Evolutionary conservation across 2,797 vertebrate species (phyloP), one percentile per base, ranked within the genome.

Genomic region (Lycodopsis pacificus): DNA sequence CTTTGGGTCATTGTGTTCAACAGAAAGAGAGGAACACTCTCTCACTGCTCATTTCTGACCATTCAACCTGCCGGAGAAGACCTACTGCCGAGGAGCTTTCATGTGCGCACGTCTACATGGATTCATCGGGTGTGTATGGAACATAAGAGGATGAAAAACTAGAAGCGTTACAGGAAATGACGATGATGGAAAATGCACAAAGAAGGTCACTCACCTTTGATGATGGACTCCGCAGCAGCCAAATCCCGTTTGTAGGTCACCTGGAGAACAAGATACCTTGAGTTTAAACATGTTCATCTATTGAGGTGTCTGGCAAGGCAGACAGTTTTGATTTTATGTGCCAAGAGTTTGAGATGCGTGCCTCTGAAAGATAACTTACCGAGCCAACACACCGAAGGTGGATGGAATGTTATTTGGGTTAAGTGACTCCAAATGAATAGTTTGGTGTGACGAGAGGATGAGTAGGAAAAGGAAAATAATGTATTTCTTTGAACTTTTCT

Each of bases 191-290:
- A 32, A 48, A 56, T 22, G 36, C 17, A 53, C 44, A 57, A 36
- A 71, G 66, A 93, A 22, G 72, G 59, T 11, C 89, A 82, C 78
- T 86, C 96, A 99, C 98, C 98, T 95, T 97, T 99, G 93, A 99
- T 94, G 84, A 99, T 94, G 1, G 96, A 97, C 91, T 99, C 98
- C 58, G 97, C 97, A 69, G 98, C 97, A 90, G 96, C 97, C 87
- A 99, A 90, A 93, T 99, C 98, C 80, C 95, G 83, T 88, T 95
- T 99, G 95, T 99, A 99, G 84, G 98, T 99, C 87, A 99, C 97
- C 98, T 99, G 85, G 83, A 90, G 89, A 92, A 90, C 91, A 95
- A 88, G 77, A 86, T 73, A 82, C 87, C 6, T 13, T 3, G 1
- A 5, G 0, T 44, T 54, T 40, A 65, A 7, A 34, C 17, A 27